Percentiles rank a stretch among this genome's conserved stretches.
Evolutionary conservation across 64 coral and sea anemone genomes (phyloP).

Genomic region (Pocillopora verrucosa): DNA sequence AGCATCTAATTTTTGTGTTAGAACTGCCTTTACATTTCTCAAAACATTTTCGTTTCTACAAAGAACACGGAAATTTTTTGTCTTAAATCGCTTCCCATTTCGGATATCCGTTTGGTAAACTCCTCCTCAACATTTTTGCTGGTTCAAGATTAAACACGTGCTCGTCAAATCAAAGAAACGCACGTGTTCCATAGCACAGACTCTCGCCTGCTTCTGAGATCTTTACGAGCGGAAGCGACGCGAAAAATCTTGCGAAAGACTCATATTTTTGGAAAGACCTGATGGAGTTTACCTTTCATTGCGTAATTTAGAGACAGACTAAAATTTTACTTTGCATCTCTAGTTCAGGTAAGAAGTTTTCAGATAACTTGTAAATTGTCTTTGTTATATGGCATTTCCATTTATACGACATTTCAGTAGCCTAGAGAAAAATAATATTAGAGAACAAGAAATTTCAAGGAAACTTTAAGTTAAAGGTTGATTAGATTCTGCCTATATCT

Average conservation of each 20-base stretch:
- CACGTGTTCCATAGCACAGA: slow-evolving; percentile 8
- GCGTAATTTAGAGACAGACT: background rate
- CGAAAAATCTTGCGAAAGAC: background rate
- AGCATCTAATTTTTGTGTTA: background rate
- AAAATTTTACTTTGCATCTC: background rate
- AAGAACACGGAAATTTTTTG: background rate
- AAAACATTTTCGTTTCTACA: background rate
- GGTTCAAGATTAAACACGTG: background rate
- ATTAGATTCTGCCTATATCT: background rate
- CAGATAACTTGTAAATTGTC: background rate
- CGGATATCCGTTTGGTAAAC: background rate
- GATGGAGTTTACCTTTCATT: background rate
- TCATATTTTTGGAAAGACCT: background rate
- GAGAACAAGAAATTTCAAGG: background rate
- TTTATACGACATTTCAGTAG: background rate
- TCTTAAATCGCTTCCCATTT: background rate
- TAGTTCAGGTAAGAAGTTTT: background rate
- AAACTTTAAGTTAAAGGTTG: background rate
- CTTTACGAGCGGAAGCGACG: too few species aligned
- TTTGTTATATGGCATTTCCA: background rate
- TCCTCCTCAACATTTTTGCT: background rate
- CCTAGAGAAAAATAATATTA: background rate
- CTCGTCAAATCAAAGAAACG: slow-evolving; percentile 35
- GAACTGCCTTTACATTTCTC: background rate
- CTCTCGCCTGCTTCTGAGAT: background rate